phyloP scores from a whole-genome alignment of 1,140 invertebrate genomes.

The Goniozus legneri region DNA sequence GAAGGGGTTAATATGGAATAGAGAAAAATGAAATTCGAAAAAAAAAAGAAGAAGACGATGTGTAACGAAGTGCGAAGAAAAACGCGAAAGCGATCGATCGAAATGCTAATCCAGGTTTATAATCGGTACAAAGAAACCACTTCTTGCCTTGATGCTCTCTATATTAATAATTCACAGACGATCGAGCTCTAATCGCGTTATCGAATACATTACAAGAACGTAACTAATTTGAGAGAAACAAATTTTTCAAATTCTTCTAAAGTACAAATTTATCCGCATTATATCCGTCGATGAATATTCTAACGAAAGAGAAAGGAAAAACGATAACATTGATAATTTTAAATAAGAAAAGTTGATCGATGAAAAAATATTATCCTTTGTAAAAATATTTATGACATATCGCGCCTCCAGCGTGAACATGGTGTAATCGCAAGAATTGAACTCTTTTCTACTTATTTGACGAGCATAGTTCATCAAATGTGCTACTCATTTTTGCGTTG shows the following conservation, averaged over 20 bases:
- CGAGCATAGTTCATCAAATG: too few species aligned
- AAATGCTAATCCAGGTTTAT: slow-evolving; percentile 34
- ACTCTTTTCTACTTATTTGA: too few species aligned
- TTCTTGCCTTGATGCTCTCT: slow-evolving; percentile 55
- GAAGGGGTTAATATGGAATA: too few species aligned
- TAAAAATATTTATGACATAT: too few species aligned
- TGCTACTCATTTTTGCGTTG: too few species aligned
- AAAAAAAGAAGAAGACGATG: slow-evolving; percentile 7
- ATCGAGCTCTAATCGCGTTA: background rate
- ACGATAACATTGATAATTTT: background rate
- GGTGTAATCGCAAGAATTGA: too few species aligned
- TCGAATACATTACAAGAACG: background rate
- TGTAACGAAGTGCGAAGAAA: background rate
- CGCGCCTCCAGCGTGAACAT: too few species aligned
- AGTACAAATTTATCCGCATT: slow-evolving; percentile 46
- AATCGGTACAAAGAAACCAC: slow-evolving; percentile 53
- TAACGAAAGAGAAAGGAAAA: slow-evolving; percentile 16
- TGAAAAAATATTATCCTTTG: too few species aligned
- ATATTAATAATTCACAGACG: slow-evolving; percentile 18
- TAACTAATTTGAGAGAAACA: too few species aligned
- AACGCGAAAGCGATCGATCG: slow-evolving; percentile 22
- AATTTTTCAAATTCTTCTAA: slow-evolving; percentile 26
- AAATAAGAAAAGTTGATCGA: too few species aligned
- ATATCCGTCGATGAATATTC: slow-evolving; percentile 18
- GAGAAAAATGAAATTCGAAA: background rate